phyloP scores from a whole-genome alignment of 2,113 vertebrate species.

The Pantherophis guttatus region DNA sequence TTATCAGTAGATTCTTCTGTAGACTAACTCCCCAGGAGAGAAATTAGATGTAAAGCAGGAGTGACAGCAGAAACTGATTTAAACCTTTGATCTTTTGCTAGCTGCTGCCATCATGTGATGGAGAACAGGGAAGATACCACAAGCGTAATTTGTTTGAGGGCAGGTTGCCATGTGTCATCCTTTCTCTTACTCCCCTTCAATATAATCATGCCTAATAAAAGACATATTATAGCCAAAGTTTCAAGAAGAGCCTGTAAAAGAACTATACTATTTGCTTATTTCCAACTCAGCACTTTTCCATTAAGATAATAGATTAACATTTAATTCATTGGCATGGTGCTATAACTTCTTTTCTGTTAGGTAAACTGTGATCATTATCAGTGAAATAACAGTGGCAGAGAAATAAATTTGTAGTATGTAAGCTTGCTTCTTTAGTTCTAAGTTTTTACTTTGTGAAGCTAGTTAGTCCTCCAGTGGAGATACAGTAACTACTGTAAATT shows the following conservation, averaged over 20 bases:
- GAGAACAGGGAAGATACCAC: conserved; percentile 42
- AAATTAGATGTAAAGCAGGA: conserved; percentile 45
- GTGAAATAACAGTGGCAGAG: background rate
- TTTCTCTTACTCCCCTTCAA: conserved; percentile 28
- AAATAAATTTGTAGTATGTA: background rate
- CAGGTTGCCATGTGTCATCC: background rate
- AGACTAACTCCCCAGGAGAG: conserved; percentile 29
- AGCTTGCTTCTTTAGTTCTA: background rate
- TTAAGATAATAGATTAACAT: rapidly evolving
- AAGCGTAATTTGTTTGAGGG: conserved; percentile 23
- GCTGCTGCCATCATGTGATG: conserved; percentile 37
- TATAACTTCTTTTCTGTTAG: background rate
- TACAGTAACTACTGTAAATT: background rate
- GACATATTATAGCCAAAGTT: background rate
- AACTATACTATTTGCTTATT: background rate
- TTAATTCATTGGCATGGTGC: background rate
- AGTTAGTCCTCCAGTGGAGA: background rate
- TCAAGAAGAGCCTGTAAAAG: background rate
- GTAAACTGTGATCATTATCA: background rate
- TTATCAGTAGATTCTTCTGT: background rate
- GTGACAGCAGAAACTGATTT: conserved; percentile 51
- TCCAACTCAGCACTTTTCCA: background rate
- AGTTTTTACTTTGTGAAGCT: background rate
- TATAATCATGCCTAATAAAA: conserved; percentile 17
- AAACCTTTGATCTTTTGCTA: conserved; percentile 56